Base-by-base conservation (phyloP, 2,113 vertebrate species). In the Rhodinocichla rosea region DNA sequence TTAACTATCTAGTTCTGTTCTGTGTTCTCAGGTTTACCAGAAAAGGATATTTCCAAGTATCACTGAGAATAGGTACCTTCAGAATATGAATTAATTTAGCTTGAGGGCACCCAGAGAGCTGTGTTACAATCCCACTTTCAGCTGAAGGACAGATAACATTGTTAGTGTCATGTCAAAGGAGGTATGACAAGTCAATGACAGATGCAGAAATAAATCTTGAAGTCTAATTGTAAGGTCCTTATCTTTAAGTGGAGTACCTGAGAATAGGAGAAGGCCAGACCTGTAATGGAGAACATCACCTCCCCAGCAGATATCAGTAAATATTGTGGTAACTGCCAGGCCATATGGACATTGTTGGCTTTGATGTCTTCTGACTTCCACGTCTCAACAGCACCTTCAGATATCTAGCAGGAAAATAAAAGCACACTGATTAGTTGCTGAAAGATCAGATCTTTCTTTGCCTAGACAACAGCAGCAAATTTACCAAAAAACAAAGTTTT, bases 231-330 rank as follows among this genome's bases (percentile, higher is more conserved):
- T 87, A 86, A 92, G 26, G n/a, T 37, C 37, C 30, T 86, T 79
- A 33, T 92, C 53, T 83, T 77, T 69, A 84, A 81, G 30, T 55
- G 57, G 50, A 92, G 37, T 97, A 99, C 99, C 99, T 99, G 99
- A 69, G 99, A 99, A 96, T 99, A 99, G 85, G 99, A 99, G 98
- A 99, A 99, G 92, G 99, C 99, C 95, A 99, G 98, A 70, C 99
- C 99, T 0, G 99, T 99, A 94, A 99, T 98, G 89, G 99, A 99
- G 97, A 99, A 99, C 99, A 99, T 99, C 97, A 99, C 99, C 91
- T 99, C 99, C 37, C 98, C 99, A 21, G 97, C 98, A 40, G 99
- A 99, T 39, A 99, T 97, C 57, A 99, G 71, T 42, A 97, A 82
- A 44, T 99, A 99, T 30, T 99, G 99, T 19, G 99, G 99, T 77